Evolutionary conservation across 2,797 vertebrate species (phyloP), one percentile per base, ranked within the genome.

Genomic region (Sciurus vulgaris): DNA sequence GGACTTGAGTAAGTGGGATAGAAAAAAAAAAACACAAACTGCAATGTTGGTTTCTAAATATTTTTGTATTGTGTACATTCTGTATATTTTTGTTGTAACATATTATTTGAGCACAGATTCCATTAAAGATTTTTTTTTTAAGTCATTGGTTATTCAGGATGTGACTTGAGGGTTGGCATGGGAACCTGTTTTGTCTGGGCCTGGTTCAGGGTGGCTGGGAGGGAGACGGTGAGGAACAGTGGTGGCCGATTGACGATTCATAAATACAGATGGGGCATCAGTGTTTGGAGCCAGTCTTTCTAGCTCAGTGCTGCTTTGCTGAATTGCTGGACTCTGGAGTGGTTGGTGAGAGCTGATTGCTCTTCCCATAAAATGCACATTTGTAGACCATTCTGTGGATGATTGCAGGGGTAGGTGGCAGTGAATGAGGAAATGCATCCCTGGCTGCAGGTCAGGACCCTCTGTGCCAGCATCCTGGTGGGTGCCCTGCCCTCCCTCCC

Each of bases 61-160:
- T 98, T 98, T 99, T 98, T 99, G 98, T 98, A 98, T 98, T 47
- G 97, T 98, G 98, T 98, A 98, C 97, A 98, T 98, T 98, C 97
- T 98, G 98, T 98, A 98, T 98, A 98, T 98, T 98, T 98, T 98
- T 98, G 98, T 98, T 98, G 98, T 97, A 98, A 98, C 59, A 76
- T 98, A 98, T 98, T 98, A 98, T 98, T 98, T 98, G 98, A 98
- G 95, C 8, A 63, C 97, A 98, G 93, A 98, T 97, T 97, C 98
- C 98, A 98, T 98, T 98, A 98, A 98, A 98, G 95, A 97, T 96
- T 97, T 98, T 97, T 94, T 97, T 96, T 96, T 95, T 87, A 59
- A 41, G 59, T 63, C 89, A 89, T 51, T 59, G 3, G 59, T 93
- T 95, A 91, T 93, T 92, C 65, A 41, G 59, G 44, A 95, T 59